phyloP scores from a whole-genome alignment of 2,888 invertebrate species.

The Byasa hedistus region DNA sequence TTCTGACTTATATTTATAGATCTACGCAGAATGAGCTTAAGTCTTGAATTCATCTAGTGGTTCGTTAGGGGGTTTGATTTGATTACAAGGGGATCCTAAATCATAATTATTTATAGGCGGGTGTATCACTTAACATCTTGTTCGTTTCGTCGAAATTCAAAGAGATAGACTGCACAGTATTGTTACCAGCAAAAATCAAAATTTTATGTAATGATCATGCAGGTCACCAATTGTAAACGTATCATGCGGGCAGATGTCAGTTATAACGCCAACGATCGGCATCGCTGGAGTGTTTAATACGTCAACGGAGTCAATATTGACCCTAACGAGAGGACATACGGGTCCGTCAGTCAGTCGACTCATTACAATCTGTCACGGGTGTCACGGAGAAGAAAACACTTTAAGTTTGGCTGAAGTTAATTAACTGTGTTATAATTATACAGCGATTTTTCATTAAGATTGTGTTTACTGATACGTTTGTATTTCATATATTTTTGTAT shows the following conservation, averaged over 20 bases:
- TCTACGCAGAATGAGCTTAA: no score
- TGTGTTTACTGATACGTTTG: no score
- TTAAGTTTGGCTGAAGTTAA: constrained; percentile 18
- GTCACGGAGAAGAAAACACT: constrained; percentile 23
- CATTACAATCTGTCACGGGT: constrained; percentile 30
- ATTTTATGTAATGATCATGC: background rate
- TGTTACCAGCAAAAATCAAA: background rate
- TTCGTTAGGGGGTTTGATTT: no score
- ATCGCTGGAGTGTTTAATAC: constrained; percentile 36
- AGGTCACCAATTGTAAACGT: constrained; percentile 17
- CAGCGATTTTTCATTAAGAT: background rate
- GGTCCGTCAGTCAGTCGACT: constrained; percentile 43
- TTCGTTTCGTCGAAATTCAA: background rate
- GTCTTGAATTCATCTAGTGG: no score
- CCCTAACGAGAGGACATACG: constrained; percentile 52
- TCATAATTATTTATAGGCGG: no score
- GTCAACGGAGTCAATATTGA: constrained; percentile 47
- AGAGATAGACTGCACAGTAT: background rate
- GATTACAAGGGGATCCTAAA: no score
- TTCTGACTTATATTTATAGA: no score
- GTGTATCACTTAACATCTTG: no score
- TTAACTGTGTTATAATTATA: constrained; percentile 4
- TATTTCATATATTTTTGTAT: no score
- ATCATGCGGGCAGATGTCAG: constrained; percentile 45
- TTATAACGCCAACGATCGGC: constrained; percentile 34